Evolutionary conservation across 2,888 invertebrate genomes (phyloP).

Genomic region (Frankliniella intonsa): DNA sequence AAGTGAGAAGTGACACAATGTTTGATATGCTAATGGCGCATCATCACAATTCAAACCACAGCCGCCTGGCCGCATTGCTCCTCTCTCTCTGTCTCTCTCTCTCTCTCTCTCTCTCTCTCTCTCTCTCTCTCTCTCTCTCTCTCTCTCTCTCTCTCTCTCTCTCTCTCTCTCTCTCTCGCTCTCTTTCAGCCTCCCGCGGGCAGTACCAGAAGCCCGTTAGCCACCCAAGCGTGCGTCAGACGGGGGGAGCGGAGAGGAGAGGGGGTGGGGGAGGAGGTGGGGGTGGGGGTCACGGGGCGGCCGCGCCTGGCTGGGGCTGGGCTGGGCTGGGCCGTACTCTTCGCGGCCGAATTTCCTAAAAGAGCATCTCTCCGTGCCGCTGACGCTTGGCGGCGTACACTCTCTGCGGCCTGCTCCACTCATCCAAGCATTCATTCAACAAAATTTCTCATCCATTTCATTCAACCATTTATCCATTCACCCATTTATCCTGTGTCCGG

Average conservation of each 20-base stretch:
- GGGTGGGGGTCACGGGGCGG: no score
- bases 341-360: no score
- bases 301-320: no score
- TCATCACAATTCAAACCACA: slow-evolving; percentile 18
- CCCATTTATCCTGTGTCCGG: background rate
- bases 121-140: background rate
- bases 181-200: background rate
- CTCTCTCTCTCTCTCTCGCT: background rate
- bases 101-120: background rate
- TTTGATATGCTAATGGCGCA: slow-evolving; percentile 23
- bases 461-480: background rate
- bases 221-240: no score
- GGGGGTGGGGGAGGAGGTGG: no score
- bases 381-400: no score
- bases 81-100: background rate
- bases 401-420: no score
- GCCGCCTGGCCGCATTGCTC: background rate
- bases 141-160: background rate
- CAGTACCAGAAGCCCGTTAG: no score
- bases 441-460: background rate
- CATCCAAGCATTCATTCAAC: background rate
- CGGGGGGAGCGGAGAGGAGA: no score
- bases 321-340: no score
- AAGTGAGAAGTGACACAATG: slow-evolving; percentile 22
- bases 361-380: no score